Evolutionary conservation across 2,797 vertebrate genomes (phyloP), one percentile per base, ranked within the genome.

Genomic region (Acrossocheilus fasciatus): DNA sequence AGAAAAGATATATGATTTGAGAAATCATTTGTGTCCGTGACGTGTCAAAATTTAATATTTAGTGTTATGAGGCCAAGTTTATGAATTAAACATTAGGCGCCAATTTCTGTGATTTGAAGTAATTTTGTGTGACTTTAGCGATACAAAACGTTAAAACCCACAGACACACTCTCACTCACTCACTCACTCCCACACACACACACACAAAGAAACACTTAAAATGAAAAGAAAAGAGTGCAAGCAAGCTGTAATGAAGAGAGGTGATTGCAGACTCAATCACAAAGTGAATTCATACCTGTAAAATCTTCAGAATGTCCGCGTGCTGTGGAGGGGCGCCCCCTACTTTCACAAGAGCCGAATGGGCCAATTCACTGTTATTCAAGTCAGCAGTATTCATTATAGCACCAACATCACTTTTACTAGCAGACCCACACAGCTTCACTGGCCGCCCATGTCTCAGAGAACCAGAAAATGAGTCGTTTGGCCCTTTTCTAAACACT

Each of bases 281-380:
- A 93, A 90, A 94, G 83, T 91, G 90, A 88, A 84, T 93, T 97
- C 97, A 96, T 98, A 99, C 98, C 98, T 99, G 93, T 41, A 91
- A 86, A 94, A 92, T 98, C 98, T 99, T 99, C 98, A 99, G 98
- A 96, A 96, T 96, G 95, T 94, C 94, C 97, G 95, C 96, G 96
- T 98, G 97, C 98, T 99, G 98, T 98, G 98, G 97, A 99, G 96
- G 97, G 98, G 98, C 97, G 96, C 97, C 97, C 98, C 98, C 98
- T 97, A 95, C 97, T 96, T 92, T 88, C 90, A 97, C 96, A 96
- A 91, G 95, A 95, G 95, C 96, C 84, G 73, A 97, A 96, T 88
- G 97, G 96, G 96, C 96, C 94, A 93, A 95, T 92, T 94, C 93
- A 95, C 94, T 95, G 95, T 98, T 99, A 99, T 94, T 92, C 92